Percentiles rank a stretch among this genome's conserved stretches.
These are phyloP conservation scores for Siniperca scherzeri DNA, from an alignment of 2,797 vertebrate genomes.

Conservation along the genomic window DNA sequence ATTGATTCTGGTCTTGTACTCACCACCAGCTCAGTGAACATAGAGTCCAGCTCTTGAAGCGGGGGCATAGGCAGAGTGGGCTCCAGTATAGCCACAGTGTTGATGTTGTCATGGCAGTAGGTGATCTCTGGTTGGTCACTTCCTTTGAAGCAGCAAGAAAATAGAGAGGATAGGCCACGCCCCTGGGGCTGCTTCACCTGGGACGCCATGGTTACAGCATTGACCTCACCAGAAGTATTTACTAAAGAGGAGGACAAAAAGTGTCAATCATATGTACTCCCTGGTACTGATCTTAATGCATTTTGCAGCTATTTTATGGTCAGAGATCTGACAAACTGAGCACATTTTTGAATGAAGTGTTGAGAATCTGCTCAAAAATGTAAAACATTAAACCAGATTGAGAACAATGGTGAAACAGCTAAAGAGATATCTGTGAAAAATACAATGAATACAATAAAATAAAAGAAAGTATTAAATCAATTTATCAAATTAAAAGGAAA, in stretches of 20 bases:
- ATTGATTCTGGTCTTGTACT: constrained; percentile 58
- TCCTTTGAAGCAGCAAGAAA: constrained; percentile 93
- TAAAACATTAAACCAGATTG: neutral
- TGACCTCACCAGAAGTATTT: neutral
- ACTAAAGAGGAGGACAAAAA: neutral
- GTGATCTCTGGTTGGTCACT: constrained; percentile 94
- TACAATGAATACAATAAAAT: no score
- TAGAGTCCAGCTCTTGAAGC: constrained; percentile 90
- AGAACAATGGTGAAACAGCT: neutral
- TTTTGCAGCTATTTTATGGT: neutral
- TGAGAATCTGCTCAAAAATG: neutral
- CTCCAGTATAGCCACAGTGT: constrained; percentile 87
- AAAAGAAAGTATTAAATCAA: neutral
- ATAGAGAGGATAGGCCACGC: constrained; percentile 87
- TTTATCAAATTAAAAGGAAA: no score
- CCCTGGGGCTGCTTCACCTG: constrained; percentile 74
- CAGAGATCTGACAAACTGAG: neutral
- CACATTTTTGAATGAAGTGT: no score
- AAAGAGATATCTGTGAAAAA: neutral
- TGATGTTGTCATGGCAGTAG: constrained; percentile 88
- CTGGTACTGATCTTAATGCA: neutral
- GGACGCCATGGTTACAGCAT: constrained; percentile 86
- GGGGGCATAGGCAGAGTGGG: constrained; percentile 90
- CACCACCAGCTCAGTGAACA: constrained; percentile 96
- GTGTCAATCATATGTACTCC: neutral